Conservation (phyloP, 2,113 vertebrate genomes). For the Chiloscyllium plagiosum region DNA sequence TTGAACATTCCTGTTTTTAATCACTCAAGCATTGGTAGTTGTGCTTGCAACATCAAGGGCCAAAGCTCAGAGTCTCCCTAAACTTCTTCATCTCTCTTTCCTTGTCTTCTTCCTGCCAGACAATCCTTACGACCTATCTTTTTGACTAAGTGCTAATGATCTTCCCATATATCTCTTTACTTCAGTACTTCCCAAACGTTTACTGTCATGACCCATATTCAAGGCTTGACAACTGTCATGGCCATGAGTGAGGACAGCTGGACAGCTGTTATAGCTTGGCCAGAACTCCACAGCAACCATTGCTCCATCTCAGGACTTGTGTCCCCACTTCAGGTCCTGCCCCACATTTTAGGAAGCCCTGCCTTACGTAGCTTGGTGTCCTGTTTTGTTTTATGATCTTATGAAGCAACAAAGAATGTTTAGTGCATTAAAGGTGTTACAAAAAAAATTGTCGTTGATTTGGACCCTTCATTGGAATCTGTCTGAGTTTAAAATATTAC, state of each 20-base stretch:
- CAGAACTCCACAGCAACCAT: too few relatives aligned
- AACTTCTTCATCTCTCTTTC: neutral
- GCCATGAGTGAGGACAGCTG: too few relatives aligned
- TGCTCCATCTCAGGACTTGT: too few relatives aligned
- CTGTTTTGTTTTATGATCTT: neutral
- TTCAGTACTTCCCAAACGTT: too few relatives aligned
- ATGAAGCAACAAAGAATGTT: neutral
- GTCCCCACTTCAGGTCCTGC: too few relatives aligned
- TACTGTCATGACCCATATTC: too few relatives aligned
- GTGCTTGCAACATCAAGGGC: neutral
- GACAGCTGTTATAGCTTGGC: too few relatives aligned
- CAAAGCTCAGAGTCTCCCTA: neutral
- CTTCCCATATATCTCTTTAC: neutral
- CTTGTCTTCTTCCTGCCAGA: neutral
- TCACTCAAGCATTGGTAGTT: neutral
- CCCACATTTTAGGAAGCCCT: too few relatives aligned
- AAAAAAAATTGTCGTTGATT: neutral
- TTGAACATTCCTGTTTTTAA: neutral
- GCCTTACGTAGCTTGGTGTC: neutral
- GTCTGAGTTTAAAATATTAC: neutral
- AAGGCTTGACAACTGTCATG: too few relatives aligned
- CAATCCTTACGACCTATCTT: neutral
- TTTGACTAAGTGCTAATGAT: neutral
- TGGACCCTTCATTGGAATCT: neutral
- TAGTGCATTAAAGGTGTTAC: neutral